Base-by-base conservation (phyloP, 2,888 invertebrate genomes). In the Sarcophaga caerulescens region DNA sequence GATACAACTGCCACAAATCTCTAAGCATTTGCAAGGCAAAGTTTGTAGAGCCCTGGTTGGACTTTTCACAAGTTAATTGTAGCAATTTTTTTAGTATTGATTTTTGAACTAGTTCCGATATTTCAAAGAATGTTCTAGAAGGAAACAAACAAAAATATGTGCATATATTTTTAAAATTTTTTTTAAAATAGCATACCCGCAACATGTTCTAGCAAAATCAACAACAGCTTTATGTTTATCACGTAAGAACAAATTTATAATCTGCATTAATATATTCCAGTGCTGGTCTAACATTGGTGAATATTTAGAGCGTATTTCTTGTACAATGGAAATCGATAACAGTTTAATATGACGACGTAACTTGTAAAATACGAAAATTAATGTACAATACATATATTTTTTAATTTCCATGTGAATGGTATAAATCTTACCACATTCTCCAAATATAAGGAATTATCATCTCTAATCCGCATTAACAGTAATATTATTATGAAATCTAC, bases 401-500 rank as follows among this genome's bases (percentile, higher is more conserved):
- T 52, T 17, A 52, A 14, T 52, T 35, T 35, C 35, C 35, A 35
- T 35, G 35, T 10, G 35, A 3, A 52, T 52, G 14, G 17, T 3
- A 19, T 45, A 45, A 23, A 94, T 89, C 94, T 94, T 85, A 96
- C 94, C 62, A 95, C 90, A 87, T 93, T 94, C 90, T 96, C 96
- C 21, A 96, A 94, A 88, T 94, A 94, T 85, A 94, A 94, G 89
- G 95, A 95, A 88, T 94, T 95, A 60, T 94, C 94, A 89, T 94
- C 95, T 78, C 94, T 94, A 74, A 94, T 94, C n/a, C 95, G 94
- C 88, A 95, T 94, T 23, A 96, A 92, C 88, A 96, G 94, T n/a
- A 96, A 90, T 21, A 96, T 91, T 87, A 96, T 93, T 21, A 96
- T 92, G 74, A 96, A 93, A 92, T 97, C 96, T 85, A 97, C 94